A percentile compares a stretch with the other conserved stretches of the same genome.
Evolutionary conservation across 1,140 invertebrate species (phyloP).

Genomic region (Anastrepha obliqua): DNA sequence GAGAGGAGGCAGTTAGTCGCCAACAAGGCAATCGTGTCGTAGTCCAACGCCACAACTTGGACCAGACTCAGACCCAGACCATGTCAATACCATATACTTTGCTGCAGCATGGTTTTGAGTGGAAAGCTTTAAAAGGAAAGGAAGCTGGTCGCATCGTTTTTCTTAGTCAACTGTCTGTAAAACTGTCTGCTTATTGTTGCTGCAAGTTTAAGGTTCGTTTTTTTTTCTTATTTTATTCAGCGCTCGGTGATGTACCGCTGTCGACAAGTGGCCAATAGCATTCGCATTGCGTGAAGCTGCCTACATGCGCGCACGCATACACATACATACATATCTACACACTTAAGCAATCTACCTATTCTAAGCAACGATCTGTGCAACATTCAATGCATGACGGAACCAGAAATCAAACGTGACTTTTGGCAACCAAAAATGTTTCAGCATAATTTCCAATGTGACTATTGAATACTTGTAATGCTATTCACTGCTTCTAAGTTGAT

Average conservation of each 20-base stretch:
- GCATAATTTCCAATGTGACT: too few relatives aligned
- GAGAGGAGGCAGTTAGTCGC: neutral
- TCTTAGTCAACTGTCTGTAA: constrained; percentile 11
- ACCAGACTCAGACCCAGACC: neutral
- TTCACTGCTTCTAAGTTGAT: too few relatives aligned
- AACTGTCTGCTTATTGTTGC: neutral
- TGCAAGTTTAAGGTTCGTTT: neutral
- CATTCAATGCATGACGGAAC: too few relatives aligned
- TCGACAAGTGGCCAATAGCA: constrained; percentile 4
- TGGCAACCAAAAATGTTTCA: too few relatives aligned
- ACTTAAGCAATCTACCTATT: too few relatives aligned
- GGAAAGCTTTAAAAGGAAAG: neutral
- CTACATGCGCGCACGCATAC: neutral
- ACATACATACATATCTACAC: neutral
- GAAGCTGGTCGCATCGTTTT: neutral
- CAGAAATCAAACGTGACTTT: too few relatives aligned
- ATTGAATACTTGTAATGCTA: too few relatives aligned
- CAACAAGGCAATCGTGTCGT: neutral
- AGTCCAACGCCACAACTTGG: neutral
- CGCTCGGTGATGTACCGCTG: constrained; percentile 27
- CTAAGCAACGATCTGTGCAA: too few relatives aligned
- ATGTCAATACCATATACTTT: neutral
- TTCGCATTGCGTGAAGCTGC: neutral
- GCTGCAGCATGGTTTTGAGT: neutral
- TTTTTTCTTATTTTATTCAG: neutral